These are phyloP conservation scores for Sminthurinus aureus DNA, from an alignment of 2,888 invertebrate genomes.

Conservation along the genomic window DNA sequence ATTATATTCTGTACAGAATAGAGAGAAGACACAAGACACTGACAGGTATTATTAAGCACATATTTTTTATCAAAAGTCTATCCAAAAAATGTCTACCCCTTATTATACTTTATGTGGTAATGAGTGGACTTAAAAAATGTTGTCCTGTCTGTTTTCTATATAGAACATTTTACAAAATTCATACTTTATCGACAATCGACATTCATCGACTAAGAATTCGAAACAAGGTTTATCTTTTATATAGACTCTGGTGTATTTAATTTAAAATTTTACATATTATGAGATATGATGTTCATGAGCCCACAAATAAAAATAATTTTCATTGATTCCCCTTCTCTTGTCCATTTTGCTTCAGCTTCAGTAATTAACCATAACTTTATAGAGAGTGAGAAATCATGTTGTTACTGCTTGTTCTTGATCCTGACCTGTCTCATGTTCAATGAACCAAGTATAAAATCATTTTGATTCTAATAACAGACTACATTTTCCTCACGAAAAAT, in stretches of 20 bases:
- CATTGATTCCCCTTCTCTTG: background rate
- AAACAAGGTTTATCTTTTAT: too few relatives aligned
- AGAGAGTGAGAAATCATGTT: background rate
- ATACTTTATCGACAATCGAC: too few relatives aligned
- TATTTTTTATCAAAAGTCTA: too few relatives aligned
- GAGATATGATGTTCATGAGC: background rate
- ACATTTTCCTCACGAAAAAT: slow-evolving; percentile 7
- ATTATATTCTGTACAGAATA: background rate
- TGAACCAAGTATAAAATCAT: background rate
- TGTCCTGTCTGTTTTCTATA: too few relatives aligned
- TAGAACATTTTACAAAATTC: too few relatives aligned
- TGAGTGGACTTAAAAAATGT: too few relatives aligned
- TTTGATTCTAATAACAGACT: slow-evolving; percentile 17
- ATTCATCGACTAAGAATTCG: too few relatives aligned
- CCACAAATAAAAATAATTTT: background rate
- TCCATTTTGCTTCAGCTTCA: background rate
- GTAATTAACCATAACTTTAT: background rate
- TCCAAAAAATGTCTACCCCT: too few relatives aligned
- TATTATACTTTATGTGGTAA: too few relatives aligned
- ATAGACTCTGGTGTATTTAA: too few relatives aligned
- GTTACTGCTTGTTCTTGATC: background rate
- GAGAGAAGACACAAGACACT: background rate
- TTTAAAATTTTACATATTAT: too few relatives aligned
- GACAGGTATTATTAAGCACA: too few relatives aligned
- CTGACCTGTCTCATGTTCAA: slow-evolving; percentile 1